These are phyloP conservation scores for Stictonetta naevosa DNA, from an alignment of 2,113 vertebrate genomes.

Conservation along the genomic window DNA sequence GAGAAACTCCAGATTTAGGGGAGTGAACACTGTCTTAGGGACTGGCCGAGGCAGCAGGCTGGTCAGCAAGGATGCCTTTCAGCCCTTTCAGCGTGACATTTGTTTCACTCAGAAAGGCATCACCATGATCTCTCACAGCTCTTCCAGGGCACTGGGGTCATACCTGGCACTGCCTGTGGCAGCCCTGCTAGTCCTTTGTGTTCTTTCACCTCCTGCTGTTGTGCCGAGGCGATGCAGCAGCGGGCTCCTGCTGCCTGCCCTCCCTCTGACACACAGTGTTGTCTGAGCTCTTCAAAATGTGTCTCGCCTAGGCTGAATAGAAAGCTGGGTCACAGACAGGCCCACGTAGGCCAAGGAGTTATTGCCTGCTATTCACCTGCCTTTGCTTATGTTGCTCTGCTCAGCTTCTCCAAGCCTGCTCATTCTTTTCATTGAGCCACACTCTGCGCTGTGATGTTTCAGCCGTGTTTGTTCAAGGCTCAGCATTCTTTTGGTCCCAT, in stretches of 20 bases:
- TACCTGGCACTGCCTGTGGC: neutral
- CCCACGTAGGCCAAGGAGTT: neutral
- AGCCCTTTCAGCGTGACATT: neutral
- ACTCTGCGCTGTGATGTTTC: neutral
- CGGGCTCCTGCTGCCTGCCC: neutral
- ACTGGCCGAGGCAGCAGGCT: neutral
- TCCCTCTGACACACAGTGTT: rapidly evolving
- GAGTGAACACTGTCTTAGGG: neutral
- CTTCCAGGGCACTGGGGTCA: rapidly evolving
- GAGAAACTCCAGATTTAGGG: neutral
- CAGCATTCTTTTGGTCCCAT: neutral
- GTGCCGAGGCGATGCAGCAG: neutral
- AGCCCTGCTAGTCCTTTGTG: neutral
- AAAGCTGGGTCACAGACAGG: neutral
- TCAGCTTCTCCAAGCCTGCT: neutral
- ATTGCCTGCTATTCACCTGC: neutral
- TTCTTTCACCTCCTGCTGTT: neutral
- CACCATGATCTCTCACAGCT: neutral
- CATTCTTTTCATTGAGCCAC: neutral
- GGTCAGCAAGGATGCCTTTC: neutral
- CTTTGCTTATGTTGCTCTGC: neutral
- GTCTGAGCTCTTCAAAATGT: neutral
- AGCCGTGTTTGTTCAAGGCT: neutral
- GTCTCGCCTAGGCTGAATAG: neutral
- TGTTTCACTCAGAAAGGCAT: neutral